phyloP scores from a whole-genome alignment of 2,888 invertebrate genomes.

The Uloborus plumipes region DNA sequence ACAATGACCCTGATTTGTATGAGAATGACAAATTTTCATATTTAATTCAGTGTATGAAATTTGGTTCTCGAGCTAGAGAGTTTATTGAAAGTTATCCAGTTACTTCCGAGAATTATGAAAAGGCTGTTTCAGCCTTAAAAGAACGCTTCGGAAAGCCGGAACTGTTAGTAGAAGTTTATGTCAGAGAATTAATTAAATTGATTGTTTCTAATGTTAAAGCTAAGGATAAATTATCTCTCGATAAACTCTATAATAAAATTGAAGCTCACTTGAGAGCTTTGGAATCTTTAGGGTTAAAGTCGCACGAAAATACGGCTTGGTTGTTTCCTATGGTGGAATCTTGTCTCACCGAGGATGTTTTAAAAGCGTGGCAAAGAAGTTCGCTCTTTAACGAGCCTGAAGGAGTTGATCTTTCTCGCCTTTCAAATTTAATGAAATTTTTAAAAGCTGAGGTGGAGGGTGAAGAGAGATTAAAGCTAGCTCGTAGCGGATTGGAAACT shows the following conservation, averaged over 20 bases:
- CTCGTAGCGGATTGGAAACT: background rate
- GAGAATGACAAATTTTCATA: slow-evolving; percentile 34
- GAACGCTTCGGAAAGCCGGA: slow-evolving; percentile 66
- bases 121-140: slow-evolving; percentile 11
- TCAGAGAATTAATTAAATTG: background rate
- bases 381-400: background rate
- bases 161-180: slow-evolving; percentile 65
- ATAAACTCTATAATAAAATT: background rate
- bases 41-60: slow-evolving; percentile 22
- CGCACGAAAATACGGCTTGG: background rate
- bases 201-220: background rate
- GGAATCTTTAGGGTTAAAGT: background rate
- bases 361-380: slow-evolving; percentile 3
- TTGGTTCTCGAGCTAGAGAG: slow-evolving; percentile 7
- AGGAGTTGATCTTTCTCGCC: background rate
- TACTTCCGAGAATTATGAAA: slow-evolving; percentile 22
- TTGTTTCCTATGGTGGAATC: too few species aligned
- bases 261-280: slow-evolving; percentile 7
- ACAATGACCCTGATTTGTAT: slow-evolving; percentile 11
- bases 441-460: slow-evolving; percentile 3
- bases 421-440: background rate
- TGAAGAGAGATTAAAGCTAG: background rate
- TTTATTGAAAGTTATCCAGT: slow-evolving; percentile 27
- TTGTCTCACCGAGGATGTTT: too few species aligned
- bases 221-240: background rate